Conservation (phyloP, 2,888 invertebrate genomes). For the Iselma pallidipennis region DNA sequence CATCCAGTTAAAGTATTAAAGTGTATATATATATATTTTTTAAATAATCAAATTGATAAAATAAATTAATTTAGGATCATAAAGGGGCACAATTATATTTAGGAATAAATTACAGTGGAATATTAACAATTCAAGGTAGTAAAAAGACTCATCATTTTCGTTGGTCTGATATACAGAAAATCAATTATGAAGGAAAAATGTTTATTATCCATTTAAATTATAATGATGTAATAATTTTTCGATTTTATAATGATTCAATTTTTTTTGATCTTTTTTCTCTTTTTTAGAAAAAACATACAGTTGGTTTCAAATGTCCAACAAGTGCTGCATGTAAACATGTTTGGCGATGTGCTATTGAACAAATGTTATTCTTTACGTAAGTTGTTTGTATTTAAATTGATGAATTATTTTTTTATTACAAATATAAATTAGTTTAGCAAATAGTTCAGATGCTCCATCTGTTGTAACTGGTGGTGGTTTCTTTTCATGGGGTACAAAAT, state of each 20-base stretch:
- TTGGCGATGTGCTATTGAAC: constrained; percentile 97
- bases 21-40: not conserved
- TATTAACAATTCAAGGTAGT: constrained; percentile 92
- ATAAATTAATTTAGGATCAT: constrained; percentile 71
- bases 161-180: constrained; percentile 94
- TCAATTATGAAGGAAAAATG: constrained; percentile 98
- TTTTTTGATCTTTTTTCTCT: constrained; percentile 20
- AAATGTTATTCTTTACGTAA: constrained; percentile 98
- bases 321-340: constrained; percentile 92
- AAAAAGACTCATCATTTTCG: constrained; percentile 93
- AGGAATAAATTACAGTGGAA: constrained; percentile 94
- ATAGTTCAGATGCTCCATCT: constrained; percentile 80
- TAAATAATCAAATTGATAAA: not conserved
- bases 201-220: constrained; percentile 93
- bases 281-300: constrained; percentile 86
- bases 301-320: constrained; percentile 94
- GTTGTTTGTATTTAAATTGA: constrained; percentile 48
- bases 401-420: not conserved
- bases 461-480: constrained; percentile 89
- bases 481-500: constrained; percentile 93
- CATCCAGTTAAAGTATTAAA: constrained; percentile 90
- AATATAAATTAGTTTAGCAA: constrained; percentile 71
- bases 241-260: no score
- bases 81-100: constrained; percentile 89
- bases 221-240: constrained; percentile 71